Base-by-base conservation (phyloP, 2,888 invertebrate genomes). In the Noctua fimbriata region DNA sequence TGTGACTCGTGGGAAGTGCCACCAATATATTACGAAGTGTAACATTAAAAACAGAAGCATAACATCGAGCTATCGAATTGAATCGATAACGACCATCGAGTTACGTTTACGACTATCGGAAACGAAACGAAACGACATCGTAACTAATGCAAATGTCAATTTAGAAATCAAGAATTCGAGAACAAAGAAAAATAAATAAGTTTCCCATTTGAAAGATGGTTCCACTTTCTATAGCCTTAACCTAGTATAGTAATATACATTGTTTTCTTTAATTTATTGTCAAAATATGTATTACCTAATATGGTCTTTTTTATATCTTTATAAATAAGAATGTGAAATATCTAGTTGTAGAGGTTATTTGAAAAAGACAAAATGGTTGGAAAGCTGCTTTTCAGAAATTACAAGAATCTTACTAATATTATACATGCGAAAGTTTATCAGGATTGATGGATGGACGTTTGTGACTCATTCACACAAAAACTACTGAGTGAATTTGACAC, bases 61-160 rank as follows among this genome's bases (percentile, higher is more conserved):
- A 80, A 71, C 81, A 84, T 69, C 72, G 65, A 81, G 47, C 76
- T 78, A 83, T 86, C 83, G 71, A 88, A 91, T 88, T 84, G 83
- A 89, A 90, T 90, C 85, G 89, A 90, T 91, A 91, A 92, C 88
- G 90, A 88, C 86, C 83, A 88, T 89, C 86, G 82, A 91, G 85
- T 88, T 86, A 85, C 87, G 87, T 89, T 90, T 91, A 90, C 90
- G 84, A 88, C 86, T 82, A 82, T 90, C 87, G 85, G 80, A 87
- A 86, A 88, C 86, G 86, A 89, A 86, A 85, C 65, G 85, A 85
- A 91, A 90, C 88, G 90, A 84, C 87, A 92, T 92, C 91, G 87
- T 92, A 93, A 93, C 90, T 92, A 92, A 93, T 92, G 90, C 91
- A 92, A 94, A 94, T 92, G 92, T 89, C 89, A 90, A 88, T 91